These are phyloP conservation scores for Myotis yumanensis DNA, from an alignment of 2,113 vertebrate genomes.

Conservation along the genomic window DNA sequence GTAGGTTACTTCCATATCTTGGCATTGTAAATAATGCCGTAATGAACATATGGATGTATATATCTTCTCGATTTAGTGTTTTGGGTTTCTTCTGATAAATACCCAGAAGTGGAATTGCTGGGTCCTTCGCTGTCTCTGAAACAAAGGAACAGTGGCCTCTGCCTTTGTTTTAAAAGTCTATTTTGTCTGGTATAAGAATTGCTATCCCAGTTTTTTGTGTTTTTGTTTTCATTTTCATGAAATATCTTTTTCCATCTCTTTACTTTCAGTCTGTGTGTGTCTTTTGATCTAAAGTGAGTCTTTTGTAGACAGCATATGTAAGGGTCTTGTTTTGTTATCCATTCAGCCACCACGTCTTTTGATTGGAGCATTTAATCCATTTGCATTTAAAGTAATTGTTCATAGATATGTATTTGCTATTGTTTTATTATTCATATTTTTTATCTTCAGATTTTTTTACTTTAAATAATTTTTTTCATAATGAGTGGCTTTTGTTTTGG, in stretches of 20 bases:
- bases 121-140: neutral
- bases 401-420: neutral
- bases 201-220: neutral
- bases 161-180: neutral
- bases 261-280: neutral
- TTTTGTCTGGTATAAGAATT: neutral
- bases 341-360: neutral
- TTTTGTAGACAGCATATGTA: neutral
- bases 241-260: neutral
- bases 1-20: neutral
- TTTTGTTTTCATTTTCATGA: neutral
- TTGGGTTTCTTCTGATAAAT: neutral
- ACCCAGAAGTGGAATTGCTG: neutral
- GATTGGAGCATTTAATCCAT: neutral
- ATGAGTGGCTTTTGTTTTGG: too few species aligned
- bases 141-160: too few species aligned
- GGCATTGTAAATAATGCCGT: neutral
- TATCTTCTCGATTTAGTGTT: neutral
- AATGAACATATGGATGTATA: neutral
- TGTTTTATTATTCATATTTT: neutral
- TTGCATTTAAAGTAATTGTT: neutral
- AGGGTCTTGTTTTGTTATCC: neutral
- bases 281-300: neutral
- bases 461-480: too few species aligned
- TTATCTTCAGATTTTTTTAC: neutral